Evolutionary conservation across 1,140 invertebrate species (phyloP).

Genomic region (Melitaea cinxia): DNA sequence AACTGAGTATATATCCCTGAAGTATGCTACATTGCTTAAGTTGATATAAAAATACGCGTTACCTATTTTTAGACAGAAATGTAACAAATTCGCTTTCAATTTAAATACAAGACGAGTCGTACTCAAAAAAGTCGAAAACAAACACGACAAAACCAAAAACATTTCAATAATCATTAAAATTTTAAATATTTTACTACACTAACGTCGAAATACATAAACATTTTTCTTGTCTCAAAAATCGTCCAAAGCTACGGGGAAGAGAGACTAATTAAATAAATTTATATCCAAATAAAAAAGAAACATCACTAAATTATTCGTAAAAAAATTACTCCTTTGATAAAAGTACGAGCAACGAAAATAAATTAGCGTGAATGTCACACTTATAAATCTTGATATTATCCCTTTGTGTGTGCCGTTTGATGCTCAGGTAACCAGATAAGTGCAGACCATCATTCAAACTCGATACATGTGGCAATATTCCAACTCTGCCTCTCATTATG

Average conservation of each 20-base stretch:
- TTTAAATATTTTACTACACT: background rate
- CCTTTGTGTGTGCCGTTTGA: constrained; percentile 39
- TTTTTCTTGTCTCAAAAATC: background rate
- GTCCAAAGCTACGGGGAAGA: background rate
- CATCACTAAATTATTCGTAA: constrained; percentile 19
- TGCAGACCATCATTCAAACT: constrained; percentile 49
- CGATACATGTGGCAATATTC: constrained; percentile 60
- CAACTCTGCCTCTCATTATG: constrained; percentile 69
- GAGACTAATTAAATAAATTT: constrained; percentile 18
- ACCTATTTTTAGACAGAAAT: background rate
- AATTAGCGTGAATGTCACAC: constrained; percentile 41
- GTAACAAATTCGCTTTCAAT: background rate
- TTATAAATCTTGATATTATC: constrained; percentile 48
- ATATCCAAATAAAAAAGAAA: constrained; percentile 21
- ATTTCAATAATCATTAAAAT: background rate
- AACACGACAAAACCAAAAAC: background rate
- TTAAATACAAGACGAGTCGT: background rate
- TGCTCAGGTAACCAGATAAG: constrained; percentile 51
- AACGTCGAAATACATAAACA: constrained; percentile 2
- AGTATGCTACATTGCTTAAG: background rate
- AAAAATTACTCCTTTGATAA: constrained; percentile 40
- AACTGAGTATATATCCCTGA: too few species aligned
- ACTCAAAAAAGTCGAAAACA: background rate
- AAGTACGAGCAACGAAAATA: constrained; percentile 42
- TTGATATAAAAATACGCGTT: background rate